Conservation (phyloP, 2,888 invertebrate genomes). For the Apotomis betuletana region DNA sequence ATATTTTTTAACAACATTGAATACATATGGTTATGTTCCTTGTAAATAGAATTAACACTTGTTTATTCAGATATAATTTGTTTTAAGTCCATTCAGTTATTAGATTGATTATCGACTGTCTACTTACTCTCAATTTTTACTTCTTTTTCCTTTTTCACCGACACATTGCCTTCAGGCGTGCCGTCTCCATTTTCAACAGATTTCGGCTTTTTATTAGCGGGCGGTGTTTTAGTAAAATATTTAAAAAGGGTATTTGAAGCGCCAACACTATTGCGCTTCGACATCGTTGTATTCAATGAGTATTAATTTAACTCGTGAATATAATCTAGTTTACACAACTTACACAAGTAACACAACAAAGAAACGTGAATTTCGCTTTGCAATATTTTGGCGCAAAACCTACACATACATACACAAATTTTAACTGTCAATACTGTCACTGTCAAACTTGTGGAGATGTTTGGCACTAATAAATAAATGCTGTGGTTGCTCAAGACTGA, state of each 20-base stretch:
- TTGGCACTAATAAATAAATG: constrained; percentile 5
- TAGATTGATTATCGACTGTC: neutral
- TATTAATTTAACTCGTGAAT: neutral
- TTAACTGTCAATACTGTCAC: constrained; percentile 9
- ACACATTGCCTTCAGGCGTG: constrained; percentile 49
- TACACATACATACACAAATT: neutral
- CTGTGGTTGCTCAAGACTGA: no score
- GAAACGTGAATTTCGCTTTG: neutral
- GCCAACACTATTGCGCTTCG: constrained; percentile 71
- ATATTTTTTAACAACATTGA: no score
- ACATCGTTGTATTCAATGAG: constrained; percentile 58
- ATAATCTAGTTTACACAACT: neutral
- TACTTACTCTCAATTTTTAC: constrained; percentile 66
- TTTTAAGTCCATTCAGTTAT: neutral
- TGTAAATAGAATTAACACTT: no score
- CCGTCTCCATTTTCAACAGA: constrained; percentile 52
- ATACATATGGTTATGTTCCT: no score
- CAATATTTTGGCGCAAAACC: constrained; percentile 36
- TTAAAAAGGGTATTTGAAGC: constrained; percentile 86
- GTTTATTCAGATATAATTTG: neutral
- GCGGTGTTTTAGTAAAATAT: constrained; percentile 86
- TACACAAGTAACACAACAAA: neutral
- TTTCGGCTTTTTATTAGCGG: constrained; percentile 69
- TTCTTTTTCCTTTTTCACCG: constrained; percentile 51
- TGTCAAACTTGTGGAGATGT: neutral